Evolutionary conservation across 2,888 invertebrate genomes (phyloP), one percentile per base, ranked within the genome.

Genomic region (Xestia xanthographa): DNA sequence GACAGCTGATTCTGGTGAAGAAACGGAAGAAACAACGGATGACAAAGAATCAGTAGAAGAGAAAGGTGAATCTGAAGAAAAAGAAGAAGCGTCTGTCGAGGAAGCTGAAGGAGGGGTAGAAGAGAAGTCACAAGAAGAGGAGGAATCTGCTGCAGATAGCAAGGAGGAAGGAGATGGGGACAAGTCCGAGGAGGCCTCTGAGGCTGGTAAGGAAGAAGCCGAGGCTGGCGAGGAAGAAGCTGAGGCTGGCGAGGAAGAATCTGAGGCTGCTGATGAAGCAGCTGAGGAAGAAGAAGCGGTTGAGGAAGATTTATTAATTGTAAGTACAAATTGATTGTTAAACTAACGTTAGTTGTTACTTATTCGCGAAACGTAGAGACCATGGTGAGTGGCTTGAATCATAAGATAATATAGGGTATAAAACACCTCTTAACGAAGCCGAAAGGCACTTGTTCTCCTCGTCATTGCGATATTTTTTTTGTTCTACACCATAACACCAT

Each of bases 271-370:
- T 29, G 83, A 87, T n/a, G 95, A 95, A 84, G 90, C 87, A 77
- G 72, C 78, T 79, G 79, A 65, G 20, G 58, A 58, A 0, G 95
- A 96, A 84, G 97, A 97, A 79, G 96, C 97, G 29, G 97, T 97
- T n/a, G 97, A 97, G 92, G 97, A 97, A 92, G 98, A 97, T 87
- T 93, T 97, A 86, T 95, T 97, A 84, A 95, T 97, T 94, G 97
- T 97, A 93, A 92, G 94, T 89, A 62, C n/a, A 20, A 62, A 12
- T 34, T 53, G 20, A 20, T 41, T 58, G 68, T 29, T 63, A 4
- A 14, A 63, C 14, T 41, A 63, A 34, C 34, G 34, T 34, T 34
- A 14, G n/a, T 26, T 26, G 38, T 17, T 17, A 63, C n/a, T 41
- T n/a, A 41, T 43, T n/a, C 14, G 14, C 17, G n/a, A 9, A 63